These are phyloP conservation scores for Pachydiplax longipennis DNA, from an alignment of 2,888 invertebrate genomes.

Conservation along the genomic window DNA sequence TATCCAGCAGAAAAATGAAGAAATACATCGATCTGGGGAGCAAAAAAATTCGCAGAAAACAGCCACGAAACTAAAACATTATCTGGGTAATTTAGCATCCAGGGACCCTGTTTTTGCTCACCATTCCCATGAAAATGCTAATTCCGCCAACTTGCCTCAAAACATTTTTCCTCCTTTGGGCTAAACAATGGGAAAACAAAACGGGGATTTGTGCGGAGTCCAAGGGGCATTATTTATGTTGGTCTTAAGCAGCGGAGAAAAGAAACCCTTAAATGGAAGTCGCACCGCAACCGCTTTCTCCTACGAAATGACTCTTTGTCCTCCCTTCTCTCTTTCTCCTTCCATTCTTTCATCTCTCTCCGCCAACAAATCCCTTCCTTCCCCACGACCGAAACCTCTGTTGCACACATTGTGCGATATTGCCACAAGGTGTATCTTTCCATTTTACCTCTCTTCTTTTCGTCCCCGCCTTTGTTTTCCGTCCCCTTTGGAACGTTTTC, in stretches of 20 bases:
- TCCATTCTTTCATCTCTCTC: not conserved
- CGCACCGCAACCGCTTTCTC: not conserved
- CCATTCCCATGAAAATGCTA: not conserved
- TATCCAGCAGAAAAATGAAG: no score
- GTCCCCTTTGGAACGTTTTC: no score
- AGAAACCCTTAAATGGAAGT: not conserved
- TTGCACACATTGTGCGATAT: not conserved
- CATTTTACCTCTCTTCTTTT: not conserved
- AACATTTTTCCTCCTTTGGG: not conserved
- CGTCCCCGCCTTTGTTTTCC: not conserved
- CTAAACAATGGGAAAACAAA: not conserved
- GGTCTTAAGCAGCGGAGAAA: not conserved
- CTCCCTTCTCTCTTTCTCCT: no score
- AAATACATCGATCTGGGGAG: no score
- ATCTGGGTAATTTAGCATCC: not conserved
- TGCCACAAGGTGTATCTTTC: not conserved
- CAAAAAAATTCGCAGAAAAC: no score
- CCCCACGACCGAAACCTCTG: not conserved
- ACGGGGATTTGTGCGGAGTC: not conserved
- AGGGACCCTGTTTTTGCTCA: not conserved
- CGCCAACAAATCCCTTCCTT: not conserved
- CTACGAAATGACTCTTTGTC: not conserved
- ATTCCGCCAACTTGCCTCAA: not conserved
- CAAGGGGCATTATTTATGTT: not conserved
- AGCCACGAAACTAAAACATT: not conserved